Evolutionary conservation across 2,888 invertebrate genomes (phyloP).

Genomic region (Camptogramma bilineatum): DNA sequence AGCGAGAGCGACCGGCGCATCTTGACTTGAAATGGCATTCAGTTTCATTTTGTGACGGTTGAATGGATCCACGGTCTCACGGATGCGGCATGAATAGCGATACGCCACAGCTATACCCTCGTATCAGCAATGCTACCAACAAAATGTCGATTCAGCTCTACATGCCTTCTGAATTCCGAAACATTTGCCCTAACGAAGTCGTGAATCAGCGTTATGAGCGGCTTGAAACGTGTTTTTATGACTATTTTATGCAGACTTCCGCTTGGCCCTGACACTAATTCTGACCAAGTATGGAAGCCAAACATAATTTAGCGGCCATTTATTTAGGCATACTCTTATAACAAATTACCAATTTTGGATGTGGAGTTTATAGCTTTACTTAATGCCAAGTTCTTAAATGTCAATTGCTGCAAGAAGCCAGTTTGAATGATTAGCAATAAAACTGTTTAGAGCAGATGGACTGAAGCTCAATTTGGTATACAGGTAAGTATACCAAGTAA

Average conservation of each 20-base stretch:
- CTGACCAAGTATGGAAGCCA: constrained; percentile 37
- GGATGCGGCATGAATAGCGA: constrained; percentile 63
- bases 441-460: constrained; percentile 10
- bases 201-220: constrained; percentile 38
- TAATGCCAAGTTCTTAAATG: constrained; percentile 28
- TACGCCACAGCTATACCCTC: constrained; percentile 34
- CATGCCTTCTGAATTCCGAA: constrained; percentile 31
- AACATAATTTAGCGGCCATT: constrained; percentile 33
- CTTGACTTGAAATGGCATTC: constrained; percentile 76
- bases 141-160: constrained; percentile 37
- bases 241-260: constrained; percentile 46
- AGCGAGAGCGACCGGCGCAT: constrained; percentile 60
- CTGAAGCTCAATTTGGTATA: constrained; percentile 11
- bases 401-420: constrained; percentile 19
- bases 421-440: constrained; percentile 19
- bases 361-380: constrained; percentile 20
- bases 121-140: constrained; percentile 19
- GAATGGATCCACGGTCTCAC: constrained; percentile 67
- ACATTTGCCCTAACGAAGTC: constrained; percentile 30
- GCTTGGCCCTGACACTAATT: constrained; percentile 44
- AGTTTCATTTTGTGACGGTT: constrained; percentile 73
- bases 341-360: constrained; percentile 27
- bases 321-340: constrained; percentile 23
- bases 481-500: background rate
- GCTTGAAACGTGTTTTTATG: constrained; percentile 41